These are phyloP conservation scores for Melanchra persicariae DNA, from an alignment of 2,888 invertebrate species.

Conservation along the genomic window DNA sequence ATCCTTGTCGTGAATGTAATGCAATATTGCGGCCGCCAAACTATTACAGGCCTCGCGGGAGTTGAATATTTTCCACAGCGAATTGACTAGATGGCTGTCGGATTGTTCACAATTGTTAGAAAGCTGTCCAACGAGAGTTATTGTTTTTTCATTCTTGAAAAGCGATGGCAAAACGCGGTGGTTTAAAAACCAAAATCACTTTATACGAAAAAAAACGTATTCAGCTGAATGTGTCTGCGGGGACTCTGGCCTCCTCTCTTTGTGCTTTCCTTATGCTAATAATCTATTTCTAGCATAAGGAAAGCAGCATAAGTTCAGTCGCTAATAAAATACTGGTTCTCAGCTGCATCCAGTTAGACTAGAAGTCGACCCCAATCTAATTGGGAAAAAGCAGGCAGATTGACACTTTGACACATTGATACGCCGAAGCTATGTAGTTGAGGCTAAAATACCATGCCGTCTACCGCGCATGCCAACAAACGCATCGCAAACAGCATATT, in stretches of 20 bases:
- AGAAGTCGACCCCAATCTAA: neutral
- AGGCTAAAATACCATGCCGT: neutral
- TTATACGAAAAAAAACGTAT: too few species aligned
- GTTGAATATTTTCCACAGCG: conserved; percentile 56
- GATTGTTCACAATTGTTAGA: conserved; percentile 43
- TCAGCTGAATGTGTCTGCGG: too few species aligned
- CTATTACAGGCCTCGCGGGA: conserved; percentile 58
- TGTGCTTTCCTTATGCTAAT: too few species aligned
- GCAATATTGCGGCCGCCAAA: conserved; percentile 61
- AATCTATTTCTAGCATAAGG: too few species aligned
- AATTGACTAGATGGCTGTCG: conserved; percentile 43
- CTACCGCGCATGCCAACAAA: neutral
- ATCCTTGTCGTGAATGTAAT: conserved; percentile 44
- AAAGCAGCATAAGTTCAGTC: too few species aligned
- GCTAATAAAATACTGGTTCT: neutral
- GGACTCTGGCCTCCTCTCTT: too few species aligned
- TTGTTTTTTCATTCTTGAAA: conserved; percentile 28
- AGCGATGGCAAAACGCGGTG: neutral
- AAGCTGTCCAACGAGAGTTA: conserved; percentile 19
- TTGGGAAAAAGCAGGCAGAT: neutral
- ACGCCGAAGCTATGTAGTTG: neutral
- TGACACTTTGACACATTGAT: neutral
- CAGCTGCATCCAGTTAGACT: neutral
- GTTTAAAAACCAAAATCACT: neutral
- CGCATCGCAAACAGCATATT: neutral